Percentiles rank a stretch among this genome's conserved stretches.
Evolutionary conservation across 2,888 invertebrate species (phyloP).

Genomic region (Apamea crenata): DNA sequence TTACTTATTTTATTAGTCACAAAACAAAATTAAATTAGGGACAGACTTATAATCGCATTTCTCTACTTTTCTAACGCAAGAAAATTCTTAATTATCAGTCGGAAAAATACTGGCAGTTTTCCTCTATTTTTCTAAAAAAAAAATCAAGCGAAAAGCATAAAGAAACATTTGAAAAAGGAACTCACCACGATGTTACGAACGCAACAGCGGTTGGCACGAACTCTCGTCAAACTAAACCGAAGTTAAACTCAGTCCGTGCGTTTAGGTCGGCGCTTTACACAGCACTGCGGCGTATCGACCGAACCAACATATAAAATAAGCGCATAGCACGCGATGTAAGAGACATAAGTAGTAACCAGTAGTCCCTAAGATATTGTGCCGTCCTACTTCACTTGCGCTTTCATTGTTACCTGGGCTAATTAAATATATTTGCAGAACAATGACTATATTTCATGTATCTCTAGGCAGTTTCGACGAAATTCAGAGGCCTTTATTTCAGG

Average conservation of each 20-base stretch:
- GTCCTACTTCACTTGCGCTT: constrained; percentile 65
- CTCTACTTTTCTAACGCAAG: background rate
- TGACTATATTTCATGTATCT: constrained; percentile 24
- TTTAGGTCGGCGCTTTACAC: constrained; percentile 72
- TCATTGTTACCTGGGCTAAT: constrained; percentile 67
- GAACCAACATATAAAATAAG: constrained; percentile 77
- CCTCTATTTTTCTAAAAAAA: background rate
- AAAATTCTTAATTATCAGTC: background rate
- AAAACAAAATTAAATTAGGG: constrained; percentile 25
- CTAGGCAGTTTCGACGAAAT: constrained; percentile 4
- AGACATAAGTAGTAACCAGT: constrained; percentile 68
- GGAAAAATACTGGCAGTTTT: constrained; percentile 6
- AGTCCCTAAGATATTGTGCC: constrained; percentile 64
- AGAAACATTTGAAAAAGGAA: constrained; percentile 30
- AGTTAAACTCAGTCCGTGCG: constrained; percentile 73
- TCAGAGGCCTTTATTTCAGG: background rate
- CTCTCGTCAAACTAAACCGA: constrained; percentile 64
- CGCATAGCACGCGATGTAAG: constrained; percentile 83
- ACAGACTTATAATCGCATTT: constrained; percentile 20
- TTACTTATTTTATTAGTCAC: background rate
- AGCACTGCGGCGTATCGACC: constrained; percentile 89
- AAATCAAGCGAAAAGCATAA: background rate
- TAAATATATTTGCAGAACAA: constrained; percentile 54
- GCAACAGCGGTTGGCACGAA: constrained; percentile 69
- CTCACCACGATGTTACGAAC: constrained; percentile 70